These are phyloP conservation scores for Chloroclysta siterata DNA, from an alignment of 2,888 invertebrate genomes.

Conservation along the genomic window DNA sequence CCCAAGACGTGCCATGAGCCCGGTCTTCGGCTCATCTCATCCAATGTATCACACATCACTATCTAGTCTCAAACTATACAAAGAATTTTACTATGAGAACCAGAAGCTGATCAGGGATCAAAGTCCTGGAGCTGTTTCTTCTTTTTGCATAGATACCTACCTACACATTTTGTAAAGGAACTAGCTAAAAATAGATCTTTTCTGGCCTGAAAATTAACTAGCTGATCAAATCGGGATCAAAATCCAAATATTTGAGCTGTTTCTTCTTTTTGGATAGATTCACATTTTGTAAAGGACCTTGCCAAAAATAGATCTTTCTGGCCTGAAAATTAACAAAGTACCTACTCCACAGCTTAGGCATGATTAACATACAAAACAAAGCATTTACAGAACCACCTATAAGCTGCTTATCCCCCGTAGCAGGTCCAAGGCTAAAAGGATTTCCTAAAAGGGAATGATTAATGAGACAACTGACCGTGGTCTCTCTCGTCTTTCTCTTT, in stretches of 20 bases:
- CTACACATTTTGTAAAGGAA: background rate
- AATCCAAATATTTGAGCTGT: too few relatives aligned
- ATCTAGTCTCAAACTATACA: too few relatives aligned
- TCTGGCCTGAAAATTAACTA: conserved; percentile 13
- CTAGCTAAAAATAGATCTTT: conserved; percentile 4
- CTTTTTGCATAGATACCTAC: background rate
- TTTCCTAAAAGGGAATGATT: conserved; percentile 59
- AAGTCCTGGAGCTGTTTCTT: too few relatives aligned
- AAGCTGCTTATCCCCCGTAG: conserved; percentile 54
- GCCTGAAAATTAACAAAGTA: conserved; percentile 17
- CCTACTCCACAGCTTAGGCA: conserved; percentile 25
- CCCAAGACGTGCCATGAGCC: too few relatives aligned
- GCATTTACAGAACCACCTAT: conserved; percentile 32
- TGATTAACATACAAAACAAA: conserved; percentile 30
- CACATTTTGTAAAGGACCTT: background rate
- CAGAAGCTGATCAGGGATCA: too few relatives aligned
- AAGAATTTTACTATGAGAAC: too few relatives aligned
- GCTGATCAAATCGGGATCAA: too few relatives aligned
- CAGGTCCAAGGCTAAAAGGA: conserved; percentile 59
- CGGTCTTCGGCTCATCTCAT: too few relatives aligned
- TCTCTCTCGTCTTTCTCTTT: conserved; percentile 26
- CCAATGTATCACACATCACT: too few relatives aligned
- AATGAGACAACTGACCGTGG: conserved; percentile 47
- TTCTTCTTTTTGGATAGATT: background rate
- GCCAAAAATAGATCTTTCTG: background rate